Base-by-base conservation (phyloP, 2,113 vertebrate genomes). In the Romanogobio albipinnatus region DNA sequence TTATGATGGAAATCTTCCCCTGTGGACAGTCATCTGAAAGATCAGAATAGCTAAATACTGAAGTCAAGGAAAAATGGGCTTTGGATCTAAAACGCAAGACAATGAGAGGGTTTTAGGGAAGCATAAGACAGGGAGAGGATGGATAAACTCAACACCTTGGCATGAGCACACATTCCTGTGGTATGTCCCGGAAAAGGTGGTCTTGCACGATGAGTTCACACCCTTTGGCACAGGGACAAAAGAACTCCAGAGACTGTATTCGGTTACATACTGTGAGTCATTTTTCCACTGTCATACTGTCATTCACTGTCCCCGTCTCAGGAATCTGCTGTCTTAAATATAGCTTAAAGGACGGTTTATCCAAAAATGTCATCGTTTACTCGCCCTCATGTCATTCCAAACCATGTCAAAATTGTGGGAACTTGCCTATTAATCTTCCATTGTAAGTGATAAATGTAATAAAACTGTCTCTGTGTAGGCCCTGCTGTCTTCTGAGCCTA, bases 401-500 rank as follows among this genome's bases (percentile, higher is more conserved):
- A 70, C 9, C 66, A 43, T 76, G 47, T 73, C n/a, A 24, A 49
- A 49, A 14, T 39, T 49, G 43, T 74, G 71, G n/a, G 22, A 73
- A 68, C 70, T 24, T 68, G 33, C 13, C 8, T 68, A 33, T 45
- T 51, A 75, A 51, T 26, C 43, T 33, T 24, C 9, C 1, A 0
- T 24, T 24, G 19, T 64, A 33, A 11, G 10, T 29, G 6, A 29
- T 33, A 62, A 15, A 7, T 49, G 5, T 49, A 26, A 75, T 75
- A 53, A 19, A 9, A 22, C n/a, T n/a, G 19, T 26, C n/a, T 51
- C 22, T 61, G 47, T 49, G 2, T 87, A 99, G 97, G 98, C 97
- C 56, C 93, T 99, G 81, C 93, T 99, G 85, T 96, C 97, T 76
- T 98, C 97, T 7, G 97, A 99, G 91, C 96, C 97, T 76, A 98